Evolutionary conservation across 2,888 invertebrate genomes (phyloP).

Genomic region (Cheilosia urbana): DNA sequence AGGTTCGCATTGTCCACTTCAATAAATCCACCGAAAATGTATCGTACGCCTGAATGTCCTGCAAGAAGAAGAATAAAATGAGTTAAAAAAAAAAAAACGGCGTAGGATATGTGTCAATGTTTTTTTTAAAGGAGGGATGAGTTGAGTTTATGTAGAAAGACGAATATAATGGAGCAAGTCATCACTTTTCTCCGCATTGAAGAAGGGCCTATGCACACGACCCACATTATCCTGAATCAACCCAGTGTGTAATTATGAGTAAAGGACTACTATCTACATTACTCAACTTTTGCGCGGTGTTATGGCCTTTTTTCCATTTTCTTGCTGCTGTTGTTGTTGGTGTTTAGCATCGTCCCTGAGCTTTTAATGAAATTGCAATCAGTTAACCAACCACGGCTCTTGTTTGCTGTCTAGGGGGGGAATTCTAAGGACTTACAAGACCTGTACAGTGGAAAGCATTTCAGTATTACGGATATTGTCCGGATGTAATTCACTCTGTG

Average conservation of each 20-base stretch:
- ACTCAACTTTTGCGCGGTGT: slow-evolving; percentile 46
- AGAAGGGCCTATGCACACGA: background rate
- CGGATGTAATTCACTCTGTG: slow-evolving; percentile 54
- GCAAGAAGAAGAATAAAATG: slow-evolving; percentile 33
- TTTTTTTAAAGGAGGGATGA: background rate
- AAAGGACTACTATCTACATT: slow-evolving; percentile 51
- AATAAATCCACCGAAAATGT: slow-evolving; percentile 72
- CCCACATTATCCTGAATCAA: slow-evolving; percentile 48
- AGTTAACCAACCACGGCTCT: slow-evolving; percentile 28
- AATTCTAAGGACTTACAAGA: slow-evolving; percentile 34
- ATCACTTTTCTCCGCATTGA: background rate
- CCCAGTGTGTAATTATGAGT: slow-evolving; percentile 57
- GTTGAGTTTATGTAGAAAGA: background rate
- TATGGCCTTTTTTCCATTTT: slow-evolving; percentile 22
- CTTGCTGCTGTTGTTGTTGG: slow-evolving; percentile 15
- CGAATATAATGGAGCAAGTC: slow-evolving; percentile 35
- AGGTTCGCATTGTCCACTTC: slow-evolving; percentile 66
- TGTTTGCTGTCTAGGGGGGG: slow-evolving; percentile 12
- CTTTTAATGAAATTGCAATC: slow-evolving; percentile 69
- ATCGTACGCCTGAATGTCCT: slow-evolving; percentile 63
- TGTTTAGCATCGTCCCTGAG: slow-evolving; percentile 29
- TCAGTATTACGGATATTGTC: slow-evolving; percentile 29
- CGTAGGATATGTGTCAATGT: slow-evolving; percentile 56
- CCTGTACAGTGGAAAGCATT: slow-evolving; percentile 30
- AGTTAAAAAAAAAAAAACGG: slow-evolving; percentile 16